Base-by-base conservation (phyloP, 2,113 vertebrate species). In the Cnemophilus loriae region DNA sequence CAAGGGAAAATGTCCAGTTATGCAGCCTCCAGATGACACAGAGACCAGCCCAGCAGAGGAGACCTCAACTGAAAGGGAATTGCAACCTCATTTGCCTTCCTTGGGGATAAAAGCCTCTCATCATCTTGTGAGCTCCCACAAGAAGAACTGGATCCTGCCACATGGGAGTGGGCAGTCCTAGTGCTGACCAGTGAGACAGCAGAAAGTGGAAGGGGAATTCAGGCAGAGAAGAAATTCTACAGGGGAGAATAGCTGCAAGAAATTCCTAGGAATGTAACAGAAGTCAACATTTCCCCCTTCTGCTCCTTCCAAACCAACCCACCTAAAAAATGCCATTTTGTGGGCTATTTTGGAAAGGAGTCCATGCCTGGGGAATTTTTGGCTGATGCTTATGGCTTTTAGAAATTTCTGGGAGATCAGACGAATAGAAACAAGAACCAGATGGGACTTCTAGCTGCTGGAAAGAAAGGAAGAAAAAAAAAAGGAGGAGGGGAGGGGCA, bases 361-460 rank as follows among this genome's bases (percentile, higher is more conserved):
- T 97, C 96, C 70, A 91, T 95, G 96, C 95, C 96, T 96, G 92
- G 96, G 96, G 97, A 95, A 96, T 92, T 93, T 97, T 94, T 96
- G 96, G 97, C 96, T 94, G 93, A 89, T 95, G 69, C 91, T 97
- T 91, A 96, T 97, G 97, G 93, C 94, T 96, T 97, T 96, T 97
- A 95, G 97, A 97, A 95, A 89, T 97, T 97, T 97, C 89, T 96
- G 87, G 90, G 96, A 97, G 96, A 97, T 97, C 96, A 96, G 96
- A 97, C 41, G 84, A 96, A 93, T 85, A 95, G 95, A 97, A 97
- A 97, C 94, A 97, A 95, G 95, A 97, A 97, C 94, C 96, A 97
- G 97, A 97, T 97, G 97, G 96, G 74, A 93, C 47, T 94, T 87
- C 57, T 88, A 95, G 89, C 93, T 96, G 92, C 90, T 97, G 89